Base-by-base conservation (phyloP, 2,888 invertebrate species). In the Orchesellides sinensis region DNA sequence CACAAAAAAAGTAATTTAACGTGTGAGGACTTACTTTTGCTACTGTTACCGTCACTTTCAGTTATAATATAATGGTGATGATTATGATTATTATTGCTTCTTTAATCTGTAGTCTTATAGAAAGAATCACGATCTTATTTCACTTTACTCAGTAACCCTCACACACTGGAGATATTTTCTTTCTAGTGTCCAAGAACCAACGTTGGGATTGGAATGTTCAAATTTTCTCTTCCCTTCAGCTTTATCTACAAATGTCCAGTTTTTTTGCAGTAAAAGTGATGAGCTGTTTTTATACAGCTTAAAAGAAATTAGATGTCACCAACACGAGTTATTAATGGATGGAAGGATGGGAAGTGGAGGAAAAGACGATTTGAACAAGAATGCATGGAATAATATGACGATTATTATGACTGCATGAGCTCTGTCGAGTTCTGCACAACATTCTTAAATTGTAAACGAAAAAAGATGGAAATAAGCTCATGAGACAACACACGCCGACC, bases 241-340 rank as follows among this genome's bases (percentile, higher is more conserved):
- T 78, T 78, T 78, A 78, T 78, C 78, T 61, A 32, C 10, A 27
- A 72, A 59, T 68, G 81, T 74, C 81, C 81, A 80, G 73, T 78
- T 35, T 70, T 77, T 69, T 69, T 56, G 14, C 2, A 10, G 10
- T 54, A 12, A 10, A 23, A 19, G 54, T 35, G 65, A 35, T 29
- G 54, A 25, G 45, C 14, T 59, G 21, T 27, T 65, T 65, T 65
- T 45, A 68, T 47, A 77, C 35, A 59, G 63, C 80, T 72, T 65
- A 45, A 40, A 21, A 49, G 61, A 81, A 81, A 81, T 81, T 73
- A 81, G 49, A 74, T 81, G 81, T 81, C 81, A 81, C 73, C 81
- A 19, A 68, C 73, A 73, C 72, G 68, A 61, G 81, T 68, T 81
- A 81, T 81, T 81, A 81, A 81, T 81, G 81, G 81, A 74, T 49